Evolutionary conservation across 2,888 invertebrate species (phyloP), one percentile per base, ranked within the genome.

Genomic region (Zaprionus lineosus): DNA sequence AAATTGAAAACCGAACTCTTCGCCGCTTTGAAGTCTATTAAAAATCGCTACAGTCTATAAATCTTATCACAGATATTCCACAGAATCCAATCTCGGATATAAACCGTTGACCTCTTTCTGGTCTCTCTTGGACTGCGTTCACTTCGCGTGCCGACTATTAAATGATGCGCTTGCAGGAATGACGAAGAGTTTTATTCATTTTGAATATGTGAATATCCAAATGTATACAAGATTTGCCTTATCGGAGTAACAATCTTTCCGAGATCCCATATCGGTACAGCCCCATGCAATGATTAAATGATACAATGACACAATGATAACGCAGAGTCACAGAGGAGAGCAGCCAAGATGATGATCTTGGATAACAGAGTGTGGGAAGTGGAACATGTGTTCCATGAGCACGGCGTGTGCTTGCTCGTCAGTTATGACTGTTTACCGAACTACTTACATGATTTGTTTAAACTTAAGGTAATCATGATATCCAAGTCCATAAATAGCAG

Each of bases 21-120:
- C 4, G 29, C 8, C 28, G 33, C 14, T 44, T 21, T 21, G 41
- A 7, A 36, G 24, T 33, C n/a, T n/a, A n/a, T 39, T 2, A 11
- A 28, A 8, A 6, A 37, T 36, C 12, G 31, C 16, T 55, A 37
- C 12, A 36, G 26, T 26, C 26, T 31, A 36, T 34, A 9, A 19
- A 65, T 58, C n/a, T 43, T 48, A 44, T 58, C 66, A 65, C 51
- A 47, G 28, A 40, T 19, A 18, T 39, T 44, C 8, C 39, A 31
- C 37, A 37, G 40, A 16, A 51, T 36, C 34, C 41, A 12, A 15
- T 21, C 39, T 34, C 18, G 24, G 18, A n/a, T 15, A 18, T 3
- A 3, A 12, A 29, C 14, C 6, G n/a, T 9, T 33, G 24, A 31
- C 19, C 4, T 26, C 5, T n/a, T 14, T 5, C 6, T 9, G 29